Percentiles rank a stretch among this genome's conserved stretches.
phyloP scores from a whole-genome alignment of 1,140 invertebrate species.

The Yoshiicerus persimilis region DNA sequence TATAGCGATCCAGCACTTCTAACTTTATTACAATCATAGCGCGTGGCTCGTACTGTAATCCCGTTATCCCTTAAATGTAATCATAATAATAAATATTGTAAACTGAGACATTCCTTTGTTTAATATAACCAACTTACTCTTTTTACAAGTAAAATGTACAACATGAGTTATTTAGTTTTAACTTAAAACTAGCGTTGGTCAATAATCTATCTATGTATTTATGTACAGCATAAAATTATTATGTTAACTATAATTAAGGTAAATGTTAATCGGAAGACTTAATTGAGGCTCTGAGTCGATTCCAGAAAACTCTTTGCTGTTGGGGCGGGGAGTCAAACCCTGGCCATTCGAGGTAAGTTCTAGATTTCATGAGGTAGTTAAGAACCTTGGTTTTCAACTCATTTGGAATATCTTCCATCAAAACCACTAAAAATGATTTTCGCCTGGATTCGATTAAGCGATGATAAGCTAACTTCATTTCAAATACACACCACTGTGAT shows the following conservation, averaged over 20 bases:
- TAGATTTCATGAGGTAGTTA: constrained; percentile 65
- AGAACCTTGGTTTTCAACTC: constrained; percentile 61
- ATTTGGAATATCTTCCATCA: constrained; percentile 65
- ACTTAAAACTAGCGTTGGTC: no score
- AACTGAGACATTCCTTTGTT: no score
- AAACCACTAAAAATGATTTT: constrained; percentile 63
- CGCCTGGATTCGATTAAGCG: constrained; percentile 63
- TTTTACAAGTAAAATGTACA: no score
- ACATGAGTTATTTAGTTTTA: no score
- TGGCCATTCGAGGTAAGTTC: constrained; percentile 67
- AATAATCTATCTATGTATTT: neutral
- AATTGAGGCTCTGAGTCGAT: constrained; percentile 40
- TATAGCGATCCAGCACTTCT: no score
- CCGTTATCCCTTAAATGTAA: no score
- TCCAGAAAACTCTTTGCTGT: constrained; percentile 50
- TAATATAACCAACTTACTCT: no score
- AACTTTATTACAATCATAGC: no score
- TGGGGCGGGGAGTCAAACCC: constrained; percentile 49
- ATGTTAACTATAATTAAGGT: neutral
- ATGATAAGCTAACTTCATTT: constrained; percentile 67
- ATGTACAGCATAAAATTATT: neutral
- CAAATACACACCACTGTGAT: constrained; percentile 68
- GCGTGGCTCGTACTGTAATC: no score
- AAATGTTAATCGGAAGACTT: neutral
- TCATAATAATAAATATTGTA: no score